These are phyloP conservation scores for Herpetotheres cachinnans DNA, from an alignment of 2,113 vertebrate species.

Conservation along the genomic window DNA sequence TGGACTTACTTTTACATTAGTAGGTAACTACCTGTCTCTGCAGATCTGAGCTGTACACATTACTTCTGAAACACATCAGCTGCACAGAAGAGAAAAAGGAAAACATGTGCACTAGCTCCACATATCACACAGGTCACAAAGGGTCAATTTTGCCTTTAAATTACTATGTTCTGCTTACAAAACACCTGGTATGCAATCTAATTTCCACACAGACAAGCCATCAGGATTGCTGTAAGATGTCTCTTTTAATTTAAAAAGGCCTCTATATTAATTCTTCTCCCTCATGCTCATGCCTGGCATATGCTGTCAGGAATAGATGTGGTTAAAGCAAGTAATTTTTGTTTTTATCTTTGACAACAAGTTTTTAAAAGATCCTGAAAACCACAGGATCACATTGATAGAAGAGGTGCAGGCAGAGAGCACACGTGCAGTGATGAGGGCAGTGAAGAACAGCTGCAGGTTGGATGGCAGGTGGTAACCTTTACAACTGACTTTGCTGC, in stretches of 20 bases:
- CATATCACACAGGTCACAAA: background rate
- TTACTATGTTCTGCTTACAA: background rate
- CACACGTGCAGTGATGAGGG: background rate
- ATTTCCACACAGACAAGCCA: background rate
- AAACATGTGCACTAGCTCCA: background rate
- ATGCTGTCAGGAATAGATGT: background rate
- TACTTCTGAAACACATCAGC: conserved; percentile 8
- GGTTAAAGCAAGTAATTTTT: conserved; percentile 1
- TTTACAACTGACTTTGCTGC: background rate
- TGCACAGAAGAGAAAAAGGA: background rate
- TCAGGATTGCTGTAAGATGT: background rate
- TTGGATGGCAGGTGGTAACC: background rate
- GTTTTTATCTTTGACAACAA: conserved; percentile 2
- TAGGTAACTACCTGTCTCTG: background rate
- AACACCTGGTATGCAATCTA: background rate
- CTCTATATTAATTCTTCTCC: background rate
- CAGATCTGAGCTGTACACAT: background rate
- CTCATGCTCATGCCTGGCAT: background rate
- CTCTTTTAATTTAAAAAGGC: background rate
- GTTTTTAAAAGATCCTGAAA: conserved; percentile 9
- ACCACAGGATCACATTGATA: background rate
- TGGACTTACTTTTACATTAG: background rate
- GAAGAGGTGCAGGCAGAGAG: background rate
- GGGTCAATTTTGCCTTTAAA: conserved; percentile 6
- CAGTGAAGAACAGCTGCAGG: conserved; percentile 10